These are phyloP conservation scores for Sycophila sp. DNA, from an alignment of 1,140 invertebrate genomes.

Conservation along the genomic window DNA sequence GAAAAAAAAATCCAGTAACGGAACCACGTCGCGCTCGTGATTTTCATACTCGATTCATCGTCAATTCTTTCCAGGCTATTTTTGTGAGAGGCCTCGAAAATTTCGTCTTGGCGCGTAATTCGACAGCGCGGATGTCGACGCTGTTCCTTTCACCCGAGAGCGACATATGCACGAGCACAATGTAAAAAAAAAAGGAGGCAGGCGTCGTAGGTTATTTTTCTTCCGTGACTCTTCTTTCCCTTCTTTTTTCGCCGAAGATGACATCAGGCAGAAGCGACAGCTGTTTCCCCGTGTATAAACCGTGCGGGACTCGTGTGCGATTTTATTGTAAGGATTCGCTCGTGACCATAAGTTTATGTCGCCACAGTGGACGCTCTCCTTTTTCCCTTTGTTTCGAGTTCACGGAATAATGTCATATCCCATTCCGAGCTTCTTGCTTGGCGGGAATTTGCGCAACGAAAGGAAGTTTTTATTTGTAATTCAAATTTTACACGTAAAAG, in stretches of 20 bases:
- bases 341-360: too few species aligned
- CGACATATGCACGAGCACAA: constrained; percentile 2
- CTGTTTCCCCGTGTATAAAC: background rate
- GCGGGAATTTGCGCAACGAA: too few species aligned
- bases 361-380: background rate
- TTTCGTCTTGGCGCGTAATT: background rate
- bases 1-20: background rate
- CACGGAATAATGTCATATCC: too few species aligned
- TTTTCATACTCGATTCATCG: constrained; percentile 1
- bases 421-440: too few species aligned
- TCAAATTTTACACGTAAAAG: too few species aligned
- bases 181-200: too few species aligned
- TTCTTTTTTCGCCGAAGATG: background rate
- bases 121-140: background rate
- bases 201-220: background rate
- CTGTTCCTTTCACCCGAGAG: background rate
- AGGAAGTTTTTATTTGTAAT: too few species aligned
- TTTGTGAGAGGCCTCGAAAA: background rate
- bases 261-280: constrained; percentile 7
- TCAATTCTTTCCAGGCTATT: background rate
- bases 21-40: background rate
- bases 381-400: background rate
- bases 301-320: background rate
- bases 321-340: constrained; percentile 21
- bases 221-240: background rate